phyloP scores from a whole-genome alignment of 2,113 vertebrate genomes.

The Bufo gargarizans region DNA sequence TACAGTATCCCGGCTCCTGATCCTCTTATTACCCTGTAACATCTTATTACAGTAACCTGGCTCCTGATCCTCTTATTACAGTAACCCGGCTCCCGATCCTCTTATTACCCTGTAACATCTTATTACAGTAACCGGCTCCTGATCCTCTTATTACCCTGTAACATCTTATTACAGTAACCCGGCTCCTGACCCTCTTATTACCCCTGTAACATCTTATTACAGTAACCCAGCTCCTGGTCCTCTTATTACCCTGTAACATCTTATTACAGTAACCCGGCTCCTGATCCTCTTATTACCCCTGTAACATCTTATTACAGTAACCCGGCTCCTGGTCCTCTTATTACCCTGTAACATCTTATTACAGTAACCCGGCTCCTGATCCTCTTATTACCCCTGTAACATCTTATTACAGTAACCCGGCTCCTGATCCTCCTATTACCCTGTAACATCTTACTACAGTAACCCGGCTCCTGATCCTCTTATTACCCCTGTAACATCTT shows the following conservation, averaged over 20 bases:
- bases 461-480: not conserved
- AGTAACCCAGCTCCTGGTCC: not conserved
- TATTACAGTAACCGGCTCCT: constrained; percentile 8
- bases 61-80: constrained; percentile 32
- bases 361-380: constrained; percentile 22
- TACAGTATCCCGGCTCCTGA: not conserved
- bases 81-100: too few species aligned
- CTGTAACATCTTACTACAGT: constrained; percentile 3
- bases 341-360: not conserved
- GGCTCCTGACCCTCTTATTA: constrained; percentile 4
- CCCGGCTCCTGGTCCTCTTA: not conserved
- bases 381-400: constrained; percentile 11
- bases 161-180: constrained; percentile 17
- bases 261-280: constrained; percentile 29
- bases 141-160: too few species aligned
- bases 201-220: constrained; percentile 26
- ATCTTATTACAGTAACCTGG: not conserved
- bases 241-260: not conserved
- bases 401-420: not conserved
- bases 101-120: not conserved
- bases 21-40: constrained; percentile 16
- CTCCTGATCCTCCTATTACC: constrained; percentile 7
- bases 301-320: constrained; percentile 2
- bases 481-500: constrained; percentile 26
- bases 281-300: constrained; percentile 2